Base-by-base conservation (phyloP, 2,888 invertebrate species). In the Pyrochroa serraticornis region DNA sequence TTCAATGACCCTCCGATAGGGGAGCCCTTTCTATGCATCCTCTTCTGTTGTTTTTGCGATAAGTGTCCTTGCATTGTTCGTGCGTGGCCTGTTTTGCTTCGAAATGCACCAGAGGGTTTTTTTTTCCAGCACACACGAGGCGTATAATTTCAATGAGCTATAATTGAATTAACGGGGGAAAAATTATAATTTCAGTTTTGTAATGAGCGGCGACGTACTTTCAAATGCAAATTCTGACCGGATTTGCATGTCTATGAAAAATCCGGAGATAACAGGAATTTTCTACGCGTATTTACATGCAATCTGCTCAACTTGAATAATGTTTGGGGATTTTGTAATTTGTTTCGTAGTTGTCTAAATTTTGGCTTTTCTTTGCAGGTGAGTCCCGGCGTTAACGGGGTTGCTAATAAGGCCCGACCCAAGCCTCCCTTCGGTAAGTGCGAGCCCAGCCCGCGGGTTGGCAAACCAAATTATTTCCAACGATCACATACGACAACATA, bases 1-100 rank as follows among this genome's bases (percentile, higher is more conserved):
- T 74, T 71, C 72, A 67, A 66, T 69, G 72, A 73, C 71, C 73
- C 65, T 59, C 60, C 51, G 61, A 65, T 68, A 67, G 68, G 67
- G 63, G 67, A 68, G 67, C 57, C 55, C 52, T 58, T 56, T 58
- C 45, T 43, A 50, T 22, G 22, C 58, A 57, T 60, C 54, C 58
- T 53, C 52, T 51, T 41, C 43, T 53, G 47, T 52, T 52, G 53
- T 59, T 59, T 54, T 59, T 50, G 37, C 44, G 59, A 47, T 49
- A 54, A 54, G 47, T 54, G 54, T 44, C 51, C 57, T 30, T 33
- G 50, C 42, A 43, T 48, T 48, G 38, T 48, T 31, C 22, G 31
- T 36, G 31, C 38, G 10, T 34, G 36, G 9, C 13, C 31, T 31
- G 31, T 33, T 31, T 43, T 43, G 32, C 32, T 43, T 43, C 32